phyloP scores from a whole-genome alignment of 1,140 invertebrate genomes.

The Ceratina calcarata region DNA sequence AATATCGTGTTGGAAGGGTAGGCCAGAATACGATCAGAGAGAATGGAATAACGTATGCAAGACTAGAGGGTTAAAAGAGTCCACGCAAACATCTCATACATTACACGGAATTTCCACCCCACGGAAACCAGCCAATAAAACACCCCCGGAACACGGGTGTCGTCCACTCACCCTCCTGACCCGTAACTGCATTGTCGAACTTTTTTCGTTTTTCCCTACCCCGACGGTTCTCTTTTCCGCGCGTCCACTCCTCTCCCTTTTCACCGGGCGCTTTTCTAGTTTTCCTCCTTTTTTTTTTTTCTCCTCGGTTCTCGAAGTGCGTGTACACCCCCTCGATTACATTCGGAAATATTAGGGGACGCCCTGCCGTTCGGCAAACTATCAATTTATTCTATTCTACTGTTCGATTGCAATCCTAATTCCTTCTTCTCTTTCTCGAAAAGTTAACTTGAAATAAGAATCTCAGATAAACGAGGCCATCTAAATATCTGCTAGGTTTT shows the following conservation, averaged over 20 bases:
- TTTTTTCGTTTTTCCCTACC: constrained; percentile 67
- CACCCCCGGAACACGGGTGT: constrained; percentile 70
- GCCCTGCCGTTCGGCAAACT: constrained; percentile 79
- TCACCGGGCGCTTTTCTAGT: constrained; percentile 8
- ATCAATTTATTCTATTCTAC: constrained; percentile 78
- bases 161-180: constrained; percentile 61
- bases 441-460: no score
- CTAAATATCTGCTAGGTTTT: no score
- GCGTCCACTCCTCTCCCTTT: constrained; percentile 41
- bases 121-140: constrained; percentile 79
- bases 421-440: constrained; percentile 37
- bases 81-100: constrained; percentile 68
- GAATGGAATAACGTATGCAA: constrained; percentile 27
- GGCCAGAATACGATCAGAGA: constrained; percentile 11
- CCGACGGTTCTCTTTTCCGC: neutral
- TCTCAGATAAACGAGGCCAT: no score
- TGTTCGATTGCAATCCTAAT: constrained; percentile 70
- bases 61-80: constrained; percentile 64
- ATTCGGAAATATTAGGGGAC: constrained; percentile 82
- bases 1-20: neutral
- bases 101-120: constrained; percentile 74
- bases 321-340: constrained; percentile 80
- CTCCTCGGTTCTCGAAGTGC: constrained; percentile 54
- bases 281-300: constrained; percentile 59
- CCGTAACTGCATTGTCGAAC: constrained; percentile 75